Evolutionary conservation across 92 coral and sea anemone species (phyloP), one percentile per base, ranked within the genome.

Genomic region (Parazoanthus swiftii): DNA sequence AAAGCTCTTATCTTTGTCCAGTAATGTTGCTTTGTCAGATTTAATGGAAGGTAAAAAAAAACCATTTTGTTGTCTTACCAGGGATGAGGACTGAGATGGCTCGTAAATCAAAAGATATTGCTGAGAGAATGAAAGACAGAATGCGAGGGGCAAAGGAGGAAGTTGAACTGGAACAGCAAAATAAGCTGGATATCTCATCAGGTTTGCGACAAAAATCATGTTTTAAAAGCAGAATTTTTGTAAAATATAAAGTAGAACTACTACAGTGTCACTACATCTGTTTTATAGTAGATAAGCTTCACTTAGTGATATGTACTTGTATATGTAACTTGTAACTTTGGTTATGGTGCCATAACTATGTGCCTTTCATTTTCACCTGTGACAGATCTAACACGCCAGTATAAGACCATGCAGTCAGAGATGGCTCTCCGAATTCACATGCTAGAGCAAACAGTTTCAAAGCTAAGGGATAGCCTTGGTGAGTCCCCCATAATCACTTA

Each of bases 371-470:
- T 26, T 14, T 79, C 51, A 81, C 18, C 29, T 38, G 35, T 79
- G 21, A 65, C 89, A 97, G 99, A 97, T 88, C 93, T 97, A 58
- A 97, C 99, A 35, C 93, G 98, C 56, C 99, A 97, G 88, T 97
- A 97, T 90, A 97, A 97, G 89, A 97, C 98, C 81, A 97, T 97
- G 99, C 99, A 97, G 80, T 97, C 99, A 29, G 99, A 97, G 80
- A 95, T 97, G 96, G 98, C 98, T 25, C 92, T 97, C 8, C 92
- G 98, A 84, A 97, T 97, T 83, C 99, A 97, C 88, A 95, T 97
- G 94, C 84, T 97, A 90, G 99, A 97, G 78, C 98, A 97, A 89
- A 97, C 95, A 51, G 97, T 95, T 35, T 90, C 96, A 59, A 97
- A 93, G 77, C 91, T 97, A 79, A 90, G 98, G 54, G 96, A 93